phyloP scores from a whole-genome alignment of 2,797 vertebrate genomes.

The Chelonia mydas region DNA sequence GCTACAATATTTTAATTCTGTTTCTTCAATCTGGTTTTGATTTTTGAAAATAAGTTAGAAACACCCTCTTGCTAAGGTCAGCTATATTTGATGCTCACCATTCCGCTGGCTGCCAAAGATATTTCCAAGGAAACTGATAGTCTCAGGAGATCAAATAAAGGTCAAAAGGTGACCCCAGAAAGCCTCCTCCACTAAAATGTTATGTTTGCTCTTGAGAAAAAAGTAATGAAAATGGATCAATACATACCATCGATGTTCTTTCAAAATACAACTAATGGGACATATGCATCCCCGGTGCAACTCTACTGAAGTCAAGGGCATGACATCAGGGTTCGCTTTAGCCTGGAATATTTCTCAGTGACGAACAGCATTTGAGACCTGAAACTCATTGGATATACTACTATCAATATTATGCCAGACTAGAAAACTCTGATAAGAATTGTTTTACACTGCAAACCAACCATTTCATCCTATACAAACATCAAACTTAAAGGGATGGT shows the following conservation, averaged over 20 bases:
- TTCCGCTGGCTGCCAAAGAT: background rate
- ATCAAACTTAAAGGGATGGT: background rate
- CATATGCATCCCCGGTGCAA: background rate
- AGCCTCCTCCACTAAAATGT: background rate
- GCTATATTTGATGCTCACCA: background rate
- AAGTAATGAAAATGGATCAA: background rate
- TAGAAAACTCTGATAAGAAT: background rate
- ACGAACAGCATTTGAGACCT: background rate
- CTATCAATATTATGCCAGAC: background rate
- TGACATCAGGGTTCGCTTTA: background rate
- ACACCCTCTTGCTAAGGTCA: background rate
- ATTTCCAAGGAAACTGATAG: conserved; percentile 14
- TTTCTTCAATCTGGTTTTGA: background rate
- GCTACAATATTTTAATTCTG: background rate
- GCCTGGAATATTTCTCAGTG: background rate
- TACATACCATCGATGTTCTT: background rate
- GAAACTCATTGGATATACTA: background rate
- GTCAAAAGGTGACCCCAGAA: background rate
- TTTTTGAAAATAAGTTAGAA: background rate
- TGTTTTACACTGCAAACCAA: background rate
- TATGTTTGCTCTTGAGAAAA: background rate
- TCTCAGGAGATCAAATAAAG: background rate
- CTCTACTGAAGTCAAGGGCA: background rate
- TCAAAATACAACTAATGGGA: background rate
- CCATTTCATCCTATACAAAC: background rate